A percentile compares a stretch with the other conserved stretches of the same genome.
These are phyloP conservation scores for Gracilinanus agilis DNA, from an alignment of 2,113 vertebrate genomes.

Conservation along the genomic window DNA sequence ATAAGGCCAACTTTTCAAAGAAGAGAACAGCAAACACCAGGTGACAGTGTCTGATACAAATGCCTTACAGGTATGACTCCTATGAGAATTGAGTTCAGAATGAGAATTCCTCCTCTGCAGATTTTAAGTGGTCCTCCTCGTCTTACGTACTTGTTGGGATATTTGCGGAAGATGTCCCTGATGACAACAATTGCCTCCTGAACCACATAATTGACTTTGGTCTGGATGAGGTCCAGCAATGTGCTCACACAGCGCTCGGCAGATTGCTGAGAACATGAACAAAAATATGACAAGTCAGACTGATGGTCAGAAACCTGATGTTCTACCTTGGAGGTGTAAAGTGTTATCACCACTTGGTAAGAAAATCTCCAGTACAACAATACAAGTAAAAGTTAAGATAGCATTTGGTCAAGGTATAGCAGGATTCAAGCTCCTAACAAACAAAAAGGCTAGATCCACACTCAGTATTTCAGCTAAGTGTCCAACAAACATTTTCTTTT, in stretches of 20 bases:
- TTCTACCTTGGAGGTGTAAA: background rate
- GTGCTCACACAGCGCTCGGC: slow-evolving; percentile 98
- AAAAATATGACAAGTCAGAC: slow-evolving; percentile 54
- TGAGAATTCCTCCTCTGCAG: slow-evolving; percentile 19
- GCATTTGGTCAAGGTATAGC: slow-evolving; percentile 37
- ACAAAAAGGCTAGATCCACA: background rate
- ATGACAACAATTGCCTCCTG: slow-evolving; percentile 98
- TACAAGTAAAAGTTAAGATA: slow-evolving; percentile 40
- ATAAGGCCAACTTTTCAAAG: slow-evolving; percentile 25
- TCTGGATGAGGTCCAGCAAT: slow-evolving; percentile 97
- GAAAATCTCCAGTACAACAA: background rate
- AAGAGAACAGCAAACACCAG: slow-evolving; percentile 26
- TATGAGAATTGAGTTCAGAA: background rate
- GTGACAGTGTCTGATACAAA: slow-evolving; percentile 20
- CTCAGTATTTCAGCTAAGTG: background rate
- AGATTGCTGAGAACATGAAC: slow-evolving; percentile 90
- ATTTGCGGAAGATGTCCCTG: slow-evolving; percentile 98
- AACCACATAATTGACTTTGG: slow-evolving; percentile 99
- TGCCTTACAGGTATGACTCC: background rate
- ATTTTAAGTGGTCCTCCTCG: background rate
- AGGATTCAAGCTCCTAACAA: slow-evolving; percentile 10
- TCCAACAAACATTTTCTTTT: background rate
- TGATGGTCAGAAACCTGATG: slow-evolving; percentile 10
- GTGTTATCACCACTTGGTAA: background rate
- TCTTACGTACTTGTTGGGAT: slow-evolving; percentile 95